Percentiles rank a stretch among this genome's conserved stretches.
Conservation (phyloP, 2,113 vertebrate genomes). For the Beaufortia kweichowensis region DNA sequence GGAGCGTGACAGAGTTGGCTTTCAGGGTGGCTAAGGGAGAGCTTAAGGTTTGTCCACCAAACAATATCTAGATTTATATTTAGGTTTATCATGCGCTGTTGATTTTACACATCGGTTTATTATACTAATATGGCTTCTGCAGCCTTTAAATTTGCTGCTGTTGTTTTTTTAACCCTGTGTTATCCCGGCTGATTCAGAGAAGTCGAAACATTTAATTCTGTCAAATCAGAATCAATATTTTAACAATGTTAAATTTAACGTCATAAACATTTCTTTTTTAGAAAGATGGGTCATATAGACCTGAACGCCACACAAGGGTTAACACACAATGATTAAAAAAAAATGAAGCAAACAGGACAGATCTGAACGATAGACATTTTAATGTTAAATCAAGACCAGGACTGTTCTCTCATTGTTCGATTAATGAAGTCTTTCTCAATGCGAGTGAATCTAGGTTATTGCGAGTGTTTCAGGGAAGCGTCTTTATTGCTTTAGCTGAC, state of each 20-base stretch:
- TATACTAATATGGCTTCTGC: too few species aligned
- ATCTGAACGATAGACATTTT: background rate
- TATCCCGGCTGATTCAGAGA: too few species aligned
- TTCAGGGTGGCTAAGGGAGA: conserved; percentile 90
- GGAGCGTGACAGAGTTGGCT: conserved; percentile 89
- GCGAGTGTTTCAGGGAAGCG: conserved; percentile 1
- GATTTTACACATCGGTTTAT: too few species aligned
- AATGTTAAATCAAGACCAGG: too few species aligned
- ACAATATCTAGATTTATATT: background rate
- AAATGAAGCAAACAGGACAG: background rate
- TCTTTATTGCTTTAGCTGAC: conserved; percentile 7
- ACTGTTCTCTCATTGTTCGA: background rate
- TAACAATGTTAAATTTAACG: too few species aligned
- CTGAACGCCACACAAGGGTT: too few species aligned
- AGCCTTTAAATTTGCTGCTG: too few species aligned
- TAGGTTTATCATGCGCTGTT: background rate
- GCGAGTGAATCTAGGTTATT: conserved; percentile 16
- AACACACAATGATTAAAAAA: background rate
- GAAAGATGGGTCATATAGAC: too few species aligned
- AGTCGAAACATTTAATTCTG: too few species aligned
- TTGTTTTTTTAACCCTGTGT: too few species aligned
- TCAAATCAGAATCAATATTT: background rate
- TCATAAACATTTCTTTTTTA: too few species aligned
- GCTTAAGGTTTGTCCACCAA: conserved; percentile 77
- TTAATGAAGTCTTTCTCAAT: conserved; percentile 6